These are phyloP conservation scores for Magallana gigas DNA, from an alignment of 1,140 invertebrate genomes.

Conservation along the genomic window DNA sequence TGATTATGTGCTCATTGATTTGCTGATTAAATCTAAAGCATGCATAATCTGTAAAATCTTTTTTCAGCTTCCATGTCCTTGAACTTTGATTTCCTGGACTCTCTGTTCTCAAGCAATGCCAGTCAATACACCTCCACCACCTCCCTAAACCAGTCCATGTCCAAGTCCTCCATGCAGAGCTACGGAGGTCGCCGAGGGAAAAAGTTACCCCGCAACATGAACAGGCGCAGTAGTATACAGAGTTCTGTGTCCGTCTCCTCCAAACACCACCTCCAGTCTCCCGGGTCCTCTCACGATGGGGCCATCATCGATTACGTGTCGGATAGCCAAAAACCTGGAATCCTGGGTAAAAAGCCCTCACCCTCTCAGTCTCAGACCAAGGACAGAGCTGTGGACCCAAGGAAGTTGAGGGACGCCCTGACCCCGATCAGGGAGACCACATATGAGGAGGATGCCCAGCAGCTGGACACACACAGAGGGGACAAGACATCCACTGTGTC, in stretches of 20 bases:
- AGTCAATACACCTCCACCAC: constrained; percentile 64
- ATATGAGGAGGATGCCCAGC: constrained; percentile 54
- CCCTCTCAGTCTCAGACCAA: constrained; percentile 27
- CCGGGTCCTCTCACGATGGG: constrained; percentile 52
- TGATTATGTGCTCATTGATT: no score
- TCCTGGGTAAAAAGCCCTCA: constrained; percentile 15
- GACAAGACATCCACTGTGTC: constrained; percentile 43
- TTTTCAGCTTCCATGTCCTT: constrained; percentile 58
- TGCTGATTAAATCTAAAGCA: no score
- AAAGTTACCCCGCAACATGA: background rate
- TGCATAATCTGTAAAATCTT: background rate
- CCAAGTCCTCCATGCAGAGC: constrained; percentile 60
- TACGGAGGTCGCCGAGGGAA: constrained; percentile 40
- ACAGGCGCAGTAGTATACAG: constrained; percentile 41
- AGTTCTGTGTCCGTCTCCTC: constrained; percentile 43
- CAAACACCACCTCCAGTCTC: constrained; percentile 40
- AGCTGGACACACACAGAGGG: constrained; percentile 35
- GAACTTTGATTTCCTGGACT: constrained; percentile 66
- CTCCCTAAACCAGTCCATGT: constrained; percentile 62
- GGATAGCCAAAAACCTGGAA: constrained; percentile 27
- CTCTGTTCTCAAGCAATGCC: constrained; percentile 61
- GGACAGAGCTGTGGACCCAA: constrained; percentile 52
- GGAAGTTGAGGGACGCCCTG: constrained; percentile 59
- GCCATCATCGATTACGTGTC: constrained; percentile 49
- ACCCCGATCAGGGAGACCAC: constrained; percentile 66